These are phyloP conservation scores for Callyntrura guangdongensis DNA, from an alignment of 2,888 invertebrate genomes.

Conservation along the genomic window DNA sequence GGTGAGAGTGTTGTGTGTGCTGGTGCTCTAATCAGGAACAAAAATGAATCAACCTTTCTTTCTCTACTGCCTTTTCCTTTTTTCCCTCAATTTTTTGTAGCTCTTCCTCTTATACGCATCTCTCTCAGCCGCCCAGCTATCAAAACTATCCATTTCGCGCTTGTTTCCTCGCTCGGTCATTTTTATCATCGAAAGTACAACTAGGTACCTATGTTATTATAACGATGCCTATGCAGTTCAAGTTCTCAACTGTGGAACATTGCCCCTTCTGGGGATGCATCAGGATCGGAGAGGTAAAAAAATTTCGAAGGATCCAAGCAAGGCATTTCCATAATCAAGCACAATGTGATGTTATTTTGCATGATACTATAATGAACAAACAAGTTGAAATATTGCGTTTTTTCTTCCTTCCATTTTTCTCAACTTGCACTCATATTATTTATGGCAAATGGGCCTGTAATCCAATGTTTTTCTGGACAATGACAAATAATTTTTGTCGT, in stretches of 20 bases:
- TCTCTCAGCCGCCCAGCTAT: neutral
- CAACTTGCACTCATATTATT: neutral
- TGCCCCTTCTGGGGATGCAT: constrained; percentile 76
- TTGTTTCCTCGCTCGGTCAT: constrained; percentile 11
- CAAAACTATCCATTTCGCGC: neutral
- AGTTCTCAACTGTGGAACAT: constrained; percentile 56
- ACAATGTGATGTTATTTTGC: constrained; percentile 29
- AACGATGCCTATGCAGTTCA: neutral
- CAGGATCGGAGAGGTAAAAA: neutral
- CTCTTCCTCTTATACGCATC: neutral
- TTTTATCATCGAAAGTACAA: neutral
- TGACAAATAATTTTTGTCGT: neutral
- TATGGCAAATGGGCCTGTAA: neutral
- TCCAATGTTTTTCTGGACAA: neutral
- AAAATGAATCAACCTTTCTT: constrained; percentile 35
- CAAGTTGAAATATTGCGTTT: constrained; percentile 40
- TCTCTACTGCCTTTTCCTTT: constrained; percentile 8
- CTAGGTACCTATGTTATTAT: no score
- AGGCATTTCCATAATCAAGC: neutral
- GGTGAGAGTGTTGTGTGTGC: constrained; percentile 1
- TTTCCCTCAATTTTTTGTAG: neutral
- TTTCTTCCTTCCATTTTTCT: neutral
- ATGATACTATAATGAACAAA: constrained; percentile 36
- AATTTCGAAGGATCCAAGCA: neutral
- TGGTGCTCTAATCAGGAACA: constrained; percentile 12